Evolutionary conservation across 2,113 vertebrate genomes (phyloP).

Genomic region (Oreocharis arfaki): DNA sequence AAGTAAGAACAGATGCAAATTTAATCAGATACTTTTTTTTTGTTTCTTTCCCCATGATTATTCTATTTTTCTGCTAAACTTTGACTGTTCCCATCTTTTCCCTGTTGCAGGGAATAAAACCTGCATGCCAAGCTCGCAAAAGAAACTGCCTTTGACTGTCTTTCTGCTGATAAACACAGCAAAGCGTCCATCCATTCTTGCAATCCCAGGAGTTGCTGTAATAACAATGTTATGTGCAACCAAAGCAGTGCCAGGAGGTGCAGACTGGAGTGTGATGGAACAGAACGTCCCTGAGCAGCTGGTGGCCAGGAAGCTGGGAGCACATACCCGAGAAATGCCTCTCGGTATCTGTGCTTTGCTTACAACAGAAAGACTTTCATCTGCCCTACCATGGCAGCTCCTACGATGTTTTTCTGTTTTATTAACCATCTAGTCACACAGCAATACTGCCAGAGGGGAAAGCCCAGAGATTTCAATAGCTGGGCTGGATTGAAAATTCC

Average conservation of each 20-base stretch:
- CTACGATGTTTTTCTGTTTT: not conserved
- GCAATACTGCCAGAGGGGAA: not conserved
- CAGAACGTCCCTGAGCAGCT: not conserved
- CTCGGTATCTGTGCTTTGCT: not conserved
- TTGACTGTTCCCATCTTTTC: not conserved
- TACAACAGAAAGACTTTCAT: not conserved
- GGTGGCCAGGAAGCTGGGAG: not conserved
- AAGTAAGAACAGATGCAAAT: slow-evolving; percentile 42
- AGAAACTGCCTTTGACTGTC: not conserved
- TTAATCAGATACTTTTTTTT: not conserved
- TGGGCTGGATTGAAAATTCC: not conserved
- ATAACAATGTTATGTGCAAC: not conserved
- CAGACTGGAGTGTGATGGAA: not conserved
- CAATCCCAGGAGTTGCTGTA: not conserved
- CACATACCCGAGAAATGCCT: not conserved
- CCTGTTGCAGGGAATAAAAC: not conserved
- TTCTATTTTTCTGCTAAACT: not conserved
- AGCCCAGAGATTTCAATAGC: not conserved
- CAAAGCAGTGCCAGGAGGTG: not conserved
- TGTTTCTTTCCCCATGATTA: not conserved
- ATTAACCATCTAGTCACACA: not conserved
- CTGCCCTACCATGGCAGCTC: not conserved
- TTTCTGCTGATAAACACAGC: not conserved
- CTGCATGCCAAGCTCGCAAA: not conserved
- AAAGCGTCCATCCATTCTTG: fast-evolving